Evolutionary conservation across 2,888 invertebrate genomes (phyloP), one percentile per base, ranked within the genome.

Genomic region (Pammene fasciana): DNA sequence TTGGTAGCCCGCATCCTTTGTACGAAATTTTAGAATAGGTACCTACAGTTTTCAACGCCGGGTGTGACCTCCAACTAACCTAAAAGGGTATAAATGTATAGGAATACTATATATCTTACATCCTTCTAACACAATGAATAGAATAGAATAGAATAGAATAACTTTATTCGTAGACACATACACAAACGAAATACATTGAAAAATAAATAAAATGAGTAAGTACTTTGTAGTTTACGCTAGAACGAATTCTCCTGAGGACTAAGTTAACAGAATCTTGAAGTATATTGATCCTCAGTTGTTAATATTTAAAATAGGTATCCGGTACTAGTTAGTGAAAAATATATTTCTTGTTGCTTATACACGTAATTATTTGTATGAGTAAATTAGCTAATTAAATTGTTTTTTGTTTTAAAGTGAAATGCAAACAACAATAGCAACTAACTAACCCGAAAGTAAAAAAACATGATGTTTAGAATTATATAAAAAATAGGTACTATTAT

Each of bases 1-100:
- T 65, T 55, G 78, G 77, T 74, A 74, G 72, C 75, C 84, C 85
- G 79, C 83, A 82, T 84, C 85, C 85, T 82, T 78, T 82, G 81
- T 76, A 70, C 71, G 75, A 78, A 79, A 81, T 81, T 82, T 81
- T 73, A 76, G 75, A 59, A 65, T 54, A 65, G 26, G 26, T 26
- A 26, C 26, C 72, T 76, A 74, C 52, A 75, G 77, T 76, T 74
- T 74, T 74, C 68, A 79, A 74, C 81, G 80, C 80, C 84, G 86
- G 85, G 85, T 79, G 79, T 76, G 72, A 79, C 81, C 79, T 72
- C 74, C 72, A 78, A 72, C 72, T 72, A 72, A 38, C 1, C n/a
- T 0, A 13, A 61, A 38, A 50, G 38, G 18, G 14, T 59, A 16
- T 50, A 38, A 34, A 11, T 50, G 4, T 16, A 13, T 61, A 38